Percentiles rank a stretch among this genome's conserved stretches.
Conservation (phyloP, 1,140 invertebrate genomes). For the Sarcophaga peregrina region DNA sequence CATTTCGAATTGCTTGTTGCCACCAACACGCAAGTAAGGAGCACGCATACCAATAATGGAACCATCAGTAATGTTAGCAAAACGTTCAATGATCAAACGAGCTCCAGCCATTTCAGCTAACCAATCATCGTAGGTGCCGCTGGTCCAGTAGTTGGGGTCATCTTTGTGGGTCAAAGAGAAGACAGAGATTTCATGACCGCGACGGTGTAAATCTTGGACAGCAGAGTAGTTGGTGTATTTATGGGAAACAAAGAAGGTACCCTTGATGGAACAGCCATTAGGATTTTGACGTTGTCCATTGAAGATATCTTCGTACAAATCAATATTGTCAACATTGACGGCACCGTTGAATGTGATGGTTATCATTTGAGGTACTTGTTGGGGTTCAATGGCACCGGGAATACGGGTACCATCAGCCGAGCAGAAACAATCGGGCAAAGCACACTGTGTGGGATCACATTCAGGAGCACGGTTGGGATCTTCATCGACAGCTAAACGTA, state of each 20-base stretch:
- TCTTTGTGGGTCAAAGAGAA: conserved; percentile 95
- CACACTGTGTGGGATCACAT: conserved; percentile 89
- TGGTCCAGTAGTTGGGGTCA: conserved; percentile 88
- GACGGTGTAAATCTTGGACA: conserved; percentile 89
- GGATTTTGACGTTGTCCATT: conserved; percentile 87
- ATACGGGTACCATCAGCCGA: conserved; percentile 92
- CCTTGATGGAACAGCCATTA: conserved; percentile 92
- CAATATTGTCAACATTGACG: conserved; percentile 93
- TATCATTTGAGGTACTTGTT: conserved; percentile 93
- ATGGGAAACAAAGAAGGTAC: conserved; percentile 96
- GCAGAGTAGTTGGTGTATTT: conserved; percentile 96
- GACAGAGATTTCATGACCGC: conserved; percentile 92
- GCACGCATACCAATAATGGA: conserved; percentile 89
- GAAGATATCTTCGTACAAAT: conserved; percentile 91
- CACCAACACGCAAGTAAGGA: conserved; percentile 90
- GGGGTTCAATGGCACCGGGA: conserved; percentile 82
- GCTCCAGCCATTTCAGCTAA: conserved; percentile 96
- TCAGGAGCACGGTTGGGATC: conserved; percentile 90
- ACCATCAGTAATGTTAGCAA: conserved; percentile 91
- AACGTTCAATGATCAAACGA: conserved; percentile 85
- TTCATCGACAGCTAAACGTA: conserved; percentile 79
- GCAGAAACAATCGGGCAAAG: conserved; percentile 92
- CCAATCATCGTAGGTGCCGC: conserved; percentile 91
- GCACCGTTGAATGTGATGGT: conserved; percentile 95
- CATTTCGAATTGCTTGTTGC: conserved; percentile 96